Base-by-base conservation (phyloP, 2,888 invertebrate genomes). In the Calliphora vomitoria region DNA sequence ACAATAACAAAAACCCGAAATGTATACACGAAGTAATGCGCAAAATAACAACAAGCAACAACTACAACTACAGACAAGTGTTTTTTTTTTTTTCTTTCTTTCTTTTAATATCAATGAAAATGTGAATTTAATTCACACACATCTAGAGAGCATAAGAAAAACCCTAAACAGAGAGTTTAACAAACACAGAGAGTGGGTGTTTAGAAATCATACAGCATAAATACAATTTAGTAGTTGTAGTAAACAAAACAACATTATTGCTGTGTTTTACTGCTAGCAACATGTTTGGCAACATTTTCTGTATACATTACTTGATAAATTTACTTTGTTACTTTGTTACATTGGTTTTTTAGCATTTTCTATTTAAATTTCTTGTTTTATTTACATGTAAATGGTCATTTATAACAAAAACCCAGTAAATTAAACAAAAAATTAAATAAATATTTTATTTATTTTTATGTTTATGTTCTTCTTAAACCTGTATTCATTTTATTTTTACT, bases 21-120 rank as follows among this genome's bases (percentile, higher is more conserved):
- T 62, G 50, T 69, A 47, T 47, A 60, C n/a, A 47, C 78, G 82
- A 87, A 87, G 82, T 82, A 87, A 87, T 87, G 85, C 82, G 79
- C 82, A 85, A 82, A 85, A 84, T 84, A 31, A 64, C 47, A 55
- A 78, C 53, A 76, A 18, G 18, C 50, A 68, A 71, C 44, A 62
- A 41, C 25, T 25, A 80, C 69, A 55, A 20, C 47, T n/a, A 38
- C 75, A 35, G 13, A 44, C 11, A 62, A 50, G 50, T 35, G 10
- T 66, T 25, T 44, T 78, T 25, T 25, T 1, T 25, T 25, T 25
- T 66, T 25, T 44, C 71, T 25, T 25, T 1, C 2, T 25, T 25
- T 25, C 25, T 25, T 25, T 18, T 15, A 38, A 13, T 18, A 85
- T 79, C 87, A 87, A 87, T 87, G 82, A 85, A 87, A 84, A 74